Conservation (phyloP, 2,888 invertebrate genomes). For the Phyllotreta striolata region DNA sequence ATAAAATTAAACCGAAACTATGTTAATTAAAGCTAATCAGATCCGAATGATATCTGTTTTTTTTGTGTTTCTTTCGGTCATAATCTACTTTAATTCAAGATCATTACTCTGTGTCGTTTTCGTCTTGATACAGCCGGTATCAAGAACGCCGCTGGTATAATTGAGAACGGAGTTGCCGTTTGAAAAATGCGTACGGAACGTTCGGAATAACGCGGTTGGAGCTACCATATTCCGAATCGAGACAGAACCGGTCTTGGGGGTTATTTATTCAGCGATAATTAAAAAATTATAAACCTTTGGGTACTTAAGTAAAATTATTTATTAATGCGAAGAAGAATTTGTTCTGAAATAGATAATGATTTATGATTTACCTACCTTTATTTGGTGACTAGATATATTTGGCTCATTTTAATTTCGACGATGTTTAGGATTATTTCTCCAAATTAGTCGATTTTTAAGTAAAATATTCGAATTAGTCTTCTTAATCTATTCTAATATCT, state of each 20-base stretch:
- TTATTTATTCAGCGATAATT: not conserved
- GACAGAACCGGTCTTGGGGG: constrained; percentile 11
- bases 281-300: not conserved
- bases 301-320: not conserved
- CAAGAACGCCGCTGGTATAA: constrained; percentile 46
- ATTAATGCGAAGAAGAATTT: not conserved
- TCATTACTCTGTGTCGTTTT: constrained; percentile 50
- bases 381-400: no score
- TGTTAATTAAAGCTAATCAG: constrained; percentile 54
- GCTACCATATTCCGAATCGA: constrained; percentile 35
- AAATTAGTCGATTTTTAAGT: no score
- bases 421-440: no score
- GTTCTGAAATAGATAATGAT: no score
- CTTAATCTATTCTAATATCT: no score
- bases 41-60: constrained; percentile 50
- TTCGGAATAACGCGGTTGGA: constrained; percentile 36
- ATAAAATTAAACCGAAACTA: constrained; percentile 44
- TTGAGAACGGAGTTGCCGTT: constrained; percentile 44
- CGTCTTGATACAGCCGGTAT: constrained; percentile 43
- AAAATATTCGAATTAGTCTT: no score
- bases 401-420: no score
- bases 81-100: constrained; percentile 48
- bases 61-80: constrained; percentile 47
- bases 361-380: no score
- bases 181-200: constrained; percentile 41